Evolutionary conservation across 37 sponge, comb jelly and placozoan species (phyloP).

Genomic region (Theonella swinhoei): DNA sequence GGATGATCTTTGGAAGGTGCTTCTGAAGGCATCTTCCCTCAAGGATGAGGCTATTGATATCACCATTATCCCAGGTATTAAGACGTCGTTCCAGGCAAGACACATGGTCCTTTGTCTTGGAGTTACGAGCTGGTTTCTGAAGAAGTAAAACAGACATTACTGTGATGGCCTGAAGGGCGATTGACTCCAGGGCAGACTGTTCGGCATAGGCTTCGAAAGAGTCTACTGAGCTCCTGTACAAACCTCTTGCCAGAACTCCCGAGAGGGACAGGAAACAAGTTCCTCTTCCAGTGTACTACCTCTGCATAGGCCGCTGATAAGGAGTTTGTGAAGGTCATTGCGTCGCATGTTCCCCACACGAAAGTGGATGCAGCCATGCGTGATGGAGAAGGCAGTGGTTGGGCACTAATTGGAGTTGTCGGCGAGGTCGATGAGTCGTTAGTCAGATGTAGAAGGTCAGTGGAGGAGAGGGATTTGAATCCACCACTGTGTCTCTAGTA

Average conservation of each 20-base stretch:
- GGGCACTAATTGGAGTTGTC: too few species aligned
- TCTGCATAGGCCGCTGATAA: constrained; percentile 11
- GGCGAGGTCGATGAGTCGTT: too few species aligned
- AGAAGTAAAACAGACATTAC: constrained; percentile 7
- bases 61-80: constrained; percentile 23
- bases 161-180: constrained; percentile 17
- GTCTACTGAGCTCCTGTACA: constrained; percentile 19
- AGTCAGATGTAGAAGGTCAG: too few species aligned
- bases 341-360: too few species aligned
- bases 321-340: too few species aligned
- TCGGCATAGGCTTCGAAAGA: constrained; percentile 36
- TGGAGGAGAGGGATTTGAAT: too few species aligned
- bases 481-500: too few species aligned
- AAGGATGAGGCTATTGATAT: background rate
- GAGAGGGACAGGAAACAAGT: constrained; percentile 10
- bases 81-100: constrained; percentile 11
- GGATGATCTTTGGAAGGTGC: background rate
- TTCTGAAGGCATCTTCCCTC: constrained; percentile 31
- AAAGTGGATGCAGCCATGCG: too few species aligned
- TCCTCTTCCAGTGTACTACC: constrained; percentile 25
- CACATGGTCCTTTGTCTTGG: constrained; percentile 18
- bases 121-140: constrained; percentile 21
- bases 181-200: constrained; percentile 8
- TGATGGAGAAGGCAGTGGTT: too few species aligned
- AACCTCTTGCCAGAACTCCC: constrained; percentile 20